Conservation (phyloP, 1,140 invertebrate genomes). For the Lepeophtheirus salmonis region DNA sequence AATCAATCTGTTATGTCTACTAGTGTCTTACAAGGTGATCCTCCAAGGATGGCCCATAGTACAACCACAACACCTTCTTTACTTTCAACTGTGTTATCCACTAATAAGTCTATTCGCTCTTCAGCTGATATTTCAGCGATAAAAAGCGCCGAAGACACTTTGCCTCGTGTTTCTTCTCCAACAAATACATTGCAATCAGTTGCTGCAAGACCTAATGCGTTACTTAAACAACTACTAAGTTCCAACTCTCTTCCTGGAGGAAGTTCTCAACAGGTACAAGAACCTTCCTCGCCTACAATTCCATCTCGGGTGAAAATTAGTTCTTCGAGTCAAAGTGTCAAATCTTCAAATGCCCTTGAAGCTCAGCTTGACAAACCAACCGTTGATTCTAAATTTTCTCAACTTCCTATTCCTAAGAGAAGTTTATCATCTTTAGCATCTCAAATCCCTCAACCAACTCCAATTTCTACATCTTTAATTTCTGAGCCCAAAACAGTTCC, state of each 20-base stretch:
- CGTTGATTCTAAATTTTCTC: neutral
- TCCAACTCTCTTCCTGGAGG: neutral
- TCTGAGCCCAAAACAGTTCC: slow-evolving; percentile 25
- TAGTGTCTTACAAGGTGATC: neutral
- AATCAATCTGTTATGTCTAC: slow-evolving; percentile 9
- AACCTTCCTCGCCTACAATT: neutral
- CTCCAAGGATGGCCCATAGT: neutral
- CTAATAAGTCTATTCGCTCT: neutral
- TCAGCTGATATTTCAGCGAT: neutral
- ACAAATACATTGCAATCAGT: neutral
- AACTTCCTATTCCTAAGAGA: neutral
- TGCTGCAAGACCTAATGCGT: neutral
- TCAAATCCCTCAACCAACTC: slow-evolving; percentile 5
- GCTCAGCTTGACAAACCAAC: slow-evolving; percentile 8
- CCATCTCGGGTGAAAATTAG: neutral
- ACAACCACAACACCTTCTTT: no score
- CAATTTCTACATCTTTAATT: neutral
- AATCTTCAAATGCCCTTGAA: neutral
- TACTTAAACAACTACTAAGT: slow-evolving; percentile 17
- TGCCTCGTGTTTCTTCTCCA: no score
- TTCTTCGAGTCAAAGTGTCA: slow-evolving; percentile 4
- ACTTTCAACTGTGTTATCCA: neutral
- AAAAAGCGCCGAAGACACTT: neutral
- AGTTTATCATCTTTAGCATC: slow-evolving; percentile 7
- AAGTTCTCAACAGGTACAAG: neutral